Conservation (phyloP, 2,113 vertebrate species). For the Aleadryas rufinucha region DNA sequence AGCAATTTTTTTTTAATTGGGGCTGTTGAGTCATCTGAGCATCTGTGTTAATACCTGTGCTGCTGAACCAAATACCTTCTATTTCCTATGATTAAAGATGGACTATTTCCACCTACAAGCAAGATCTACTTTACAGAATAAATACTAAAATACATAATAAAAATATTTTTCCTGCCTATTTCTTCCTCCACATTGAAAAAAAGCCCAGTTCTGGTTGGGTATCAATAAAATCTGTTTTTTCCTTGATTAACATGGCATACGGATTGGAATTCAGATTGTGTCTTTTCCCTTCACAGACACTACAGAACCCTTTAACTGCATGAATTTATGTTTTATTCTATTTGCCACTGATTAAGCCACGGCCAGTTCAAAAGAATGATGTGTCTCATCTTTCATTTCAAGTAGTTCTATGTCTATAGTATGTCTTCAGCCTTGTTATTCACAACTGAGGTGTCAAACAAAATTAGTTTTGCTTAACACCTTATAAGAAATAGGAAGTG, state of each 20-base stretch:
- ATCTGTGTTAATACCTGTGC: too few species aligned
- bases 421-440: background rate
- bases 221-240: background rate
- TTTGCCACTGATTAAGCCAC: accelerated
- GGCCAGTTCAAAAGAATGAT: background rate
- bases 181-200: background rate
- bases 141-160: background rate
- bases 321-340: background rate
- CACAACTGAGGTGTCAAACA: background rate
- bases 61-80: background rate
- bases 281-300: background rate
- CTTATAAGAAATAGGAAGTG: background rate
- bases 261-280: background rate
- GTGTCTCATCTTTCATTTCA: background rate
- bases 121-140: background rate
- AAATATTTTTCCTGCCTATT: background rate
- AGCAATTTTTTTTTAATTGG: background rate
- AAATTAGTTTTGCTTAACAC: background rate
- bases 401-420: background rate
- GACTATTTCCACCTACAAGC: background rate
- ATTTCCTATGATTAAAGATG: background rate
- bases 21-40: background rate
- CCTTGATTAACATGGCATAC: background rate
- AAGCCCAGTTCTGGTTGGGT: background rate
- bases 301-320: background rate